A percentile compares a stretch with the other conserved stretches of the same genome.
These are phyloP conservation scores for Leptura quadrifasciata DNA, from an alignment of 2,888 invertebrate genomes.

Conservation along the genomic window DNA sequence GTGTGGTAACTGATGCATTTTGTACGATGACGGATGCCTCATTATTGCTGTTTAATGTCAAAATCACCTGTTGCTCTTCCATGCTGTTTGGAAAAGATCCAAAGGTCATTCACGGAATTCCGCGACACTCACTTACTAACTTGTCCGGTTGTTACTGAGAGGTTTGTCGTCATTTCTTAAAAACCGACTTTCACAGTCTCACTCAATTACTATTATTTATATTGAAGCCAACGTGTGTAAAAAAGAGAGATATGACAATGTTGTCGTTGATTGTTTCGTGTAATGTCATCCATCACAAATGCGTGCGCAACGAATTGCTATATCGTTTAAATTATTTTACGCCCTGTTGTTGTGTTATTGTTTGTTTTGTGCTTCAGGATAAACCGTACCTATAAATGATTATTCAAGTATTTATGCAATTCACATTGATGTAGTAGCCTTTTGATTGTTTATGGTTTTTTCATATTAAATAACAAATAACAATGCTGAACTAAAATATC, in stretches of 20 bases:
- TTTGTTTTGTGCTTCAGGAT: background rate
- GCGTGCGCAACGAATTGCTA: conserved; percentile 46
- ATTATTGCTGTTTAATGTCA: conserved; percentile 64
- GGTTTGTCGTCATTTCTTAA: conserved; percentile 21
- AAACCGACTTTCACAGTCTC: conserved; percentile 12
- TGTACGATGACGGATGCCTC: conserved; percentile 69
- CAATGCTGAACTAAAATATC: too few species aligned
- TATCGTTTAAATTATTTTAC: conserved; percentile 10
- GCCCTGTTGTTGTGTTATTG: background rate
- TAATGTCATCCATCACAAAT: conserved; percentile 5
- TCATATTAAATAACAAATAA: too few species aligned
- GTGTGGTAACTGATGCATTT: conserved; percentile 62
- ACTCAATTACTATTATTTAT: conserved; percentile 8
- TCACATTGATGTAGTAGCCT: too few species aligned
- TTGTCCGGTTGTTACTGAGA: conserved; percentile 51
- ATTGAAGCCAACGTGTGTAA: background rate
- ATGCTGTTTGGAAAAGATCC: conserved; percentile 63
- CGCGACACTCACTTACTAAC: conserved; percentile 56
- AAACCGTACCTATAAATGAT: background rate
- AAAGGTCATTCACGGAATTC: conserved; percentile 64
- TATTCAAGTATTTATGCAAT: too few species aligned
- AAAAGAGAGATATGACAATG: conserved; percentile 26
- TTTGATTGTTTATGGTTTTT: too few species aligned
- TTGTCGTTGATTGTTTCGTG: conserved; percentile 42
- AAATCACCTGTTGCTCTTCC: conserved; percentile 69